Evolutionary conservation across 2,888 invertebrate genomes (phyloP).

Genomic region (Fabriciana adippe): DNA sequence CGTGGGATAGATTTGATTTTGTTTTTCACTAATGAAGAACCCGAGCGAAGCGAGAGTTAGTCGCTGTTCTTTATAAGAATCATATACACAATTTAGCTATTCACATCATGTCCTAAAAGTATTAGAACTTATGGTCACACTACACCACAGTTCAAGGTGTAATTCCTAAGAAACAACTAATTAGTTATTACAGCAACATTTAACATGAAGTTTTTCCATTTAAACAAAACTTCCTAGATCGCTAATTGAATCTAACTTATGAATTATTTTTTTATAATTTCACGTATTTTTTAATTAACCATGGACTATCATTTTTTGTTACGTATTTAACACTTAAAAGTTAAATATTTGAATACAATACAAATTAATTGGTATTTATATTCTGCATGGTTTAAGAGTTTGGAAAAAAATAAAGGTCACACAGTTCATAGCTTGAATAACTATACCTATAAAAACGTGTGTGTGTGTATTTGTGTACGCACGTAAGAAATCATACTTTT

Average conservation of each 20-base stretch:
- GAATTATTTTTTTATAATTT: constrained; percentile 21
- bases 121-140: constrained; percentile 3
- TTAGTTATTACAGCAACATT: constrained; percentile 15
- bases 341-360: constrained; percentile 32
- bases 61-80: too few species aligned
- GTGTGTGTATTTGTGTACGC: not conserved
- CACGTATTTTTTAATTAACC: constrained; percentile 24
- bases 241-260: constrained; percentile 29
- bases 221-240: constrained; percentile 25
- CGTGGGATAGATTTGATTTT: too few species aligned
- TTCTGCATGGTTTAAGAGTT: not conserved
- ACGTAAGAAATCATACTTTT: not conserved
- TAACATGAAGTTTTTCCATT: constrained; percentile 15
- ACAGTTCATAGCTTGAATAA: not conserved
- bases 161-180: constrained; percentile 2
- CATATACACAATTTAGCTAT: too few species aligned
- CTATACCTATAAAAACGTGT: not conserved
- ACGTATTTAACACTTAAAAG: not conserved
- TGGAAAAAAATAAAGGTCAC: constrained; percentile 13
- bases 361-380: not conserved
- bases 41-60: too few species aligned
- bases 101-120: too few species aligned
- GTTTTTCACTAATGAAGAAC: too few species aligned
- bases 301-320: constrained; percentile 17
- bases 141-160: constrained; percentile 16